Evolutionary conservation across 2,113 vertebrate species (phyloP).

Genomic region (Prolemur simus): DNA sequence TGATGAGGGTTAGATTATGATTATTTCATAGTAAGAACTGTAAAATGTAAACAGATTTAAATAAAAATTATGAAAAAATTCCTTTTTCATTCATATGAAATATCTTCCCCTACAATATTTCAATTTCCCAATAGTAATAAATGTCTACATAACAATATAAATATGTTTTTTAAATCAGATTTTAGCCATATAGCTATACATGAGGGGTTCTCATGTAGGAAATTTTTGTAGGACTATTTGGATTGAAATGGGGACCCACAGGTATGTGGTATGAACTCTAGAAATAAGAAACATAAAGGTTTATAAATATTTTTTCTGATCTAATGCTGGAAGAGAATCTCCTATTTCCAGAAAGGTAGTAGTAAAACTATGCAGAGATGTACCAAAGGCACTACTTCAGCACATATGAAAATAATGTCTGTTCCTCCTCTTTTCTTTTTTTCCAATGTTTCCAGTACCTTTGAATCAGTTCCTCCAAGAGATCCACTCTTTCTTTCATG

Average conservation of each 20-base stretch:
- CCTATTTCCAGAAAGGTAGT: not conserved
- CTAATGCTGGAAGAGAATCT: not conserved
- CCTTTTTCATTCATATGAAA: not conserved
- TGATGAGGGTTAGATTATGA: not conserved
- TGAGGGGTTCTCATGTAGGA: not conserved
- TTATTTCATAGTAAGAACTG: not conserved
- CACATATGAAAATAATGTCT: not conserved
- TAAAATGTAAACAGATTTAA: not conserved
- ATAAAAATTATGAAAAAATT: not conserved
- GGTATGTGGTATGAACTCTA: not conserved
- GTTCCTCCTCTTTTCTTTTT: not conserved
- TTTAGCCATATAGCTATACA: not conserved
- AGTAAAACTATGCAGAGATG: not conserved
- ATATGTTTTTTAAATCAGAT: not conserved
- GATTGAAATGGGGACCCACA: not conserved
- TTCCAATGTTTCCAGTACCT: not conserved
- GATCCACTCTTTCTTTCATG: not conserved
- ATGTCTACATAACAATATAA: not conserved
- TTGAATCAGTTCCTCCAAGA: not conserved
- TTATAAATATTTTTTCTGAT: not conserved
- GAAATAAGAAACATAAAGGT: not conserved
- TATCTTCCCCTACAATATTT: not conserved
- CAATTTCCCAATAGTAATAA: not conserved
- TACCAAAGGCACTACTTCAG: not conserved
- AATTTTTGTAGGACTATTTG: not conserved